Base-by-base conservation (phyloP, 2,888 invertebrate genomes). In the Tanytarsus gracilentus region DNA sequence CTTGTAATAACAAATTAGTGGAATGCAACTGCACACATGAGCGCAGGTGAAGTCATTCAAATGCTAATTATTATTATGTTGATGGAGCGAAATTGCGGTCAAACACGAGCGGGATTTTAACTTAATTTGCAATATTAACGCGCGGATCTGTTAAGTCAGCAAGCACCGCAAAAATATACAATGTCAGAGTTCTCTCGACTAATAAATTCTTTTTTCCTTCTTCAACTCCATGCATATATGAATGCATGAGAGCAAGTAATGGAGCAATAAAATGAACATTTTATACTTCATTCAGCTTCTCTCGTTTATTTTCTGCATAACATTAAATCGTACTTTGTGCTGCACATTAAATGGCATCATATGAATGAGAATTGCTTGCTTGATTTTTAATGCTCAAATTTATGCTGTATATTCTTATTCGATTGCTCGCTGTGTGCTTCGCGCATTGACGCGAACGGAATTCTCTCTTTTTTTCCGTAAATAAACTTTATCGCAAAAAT, bases 81-180 rank as follows among this genome's bases (percentile, higher is more conserved):
- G 23, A 44, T 44, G 44, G 23, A 44, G 18, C n/a, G n/a, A n/a
- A 44, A 44, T 44, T 44, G 44, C 44, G 21, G 44, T 44, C 44
- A 44, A 44, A 44, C 44, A 44, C 44, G 44, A 44, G 44, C 44
- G 9, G 16, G 16, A 36, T 36, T 36, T 6, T 36, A 36, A 36
- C 16, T 8, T 36, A 36, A 7, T 6, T 14, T 5, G 36, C n/a
- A 36, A 14, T 36, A 14, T 36, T 36, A n/a, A n/a, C n/a, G n/a
- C n/a, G n/a, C n/a, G n/a, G n/a, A n/a, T n/a, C 14, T 2, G 4
- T 4, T 33, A 14, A 33, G 8, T 11, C 4, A 14, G 11, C 33
- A 33, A 11, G 11, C 2, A 30, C 33, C 9, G n/a, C 9, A 4
- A 1, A 36, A 36, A 36, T 14, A 4, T 16, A 11, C 36, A 36